Evolutionary conservation across 2,113 vertebrate genomes (phyloP).

Genomic region (Periophthalmus modestus): DNA sequence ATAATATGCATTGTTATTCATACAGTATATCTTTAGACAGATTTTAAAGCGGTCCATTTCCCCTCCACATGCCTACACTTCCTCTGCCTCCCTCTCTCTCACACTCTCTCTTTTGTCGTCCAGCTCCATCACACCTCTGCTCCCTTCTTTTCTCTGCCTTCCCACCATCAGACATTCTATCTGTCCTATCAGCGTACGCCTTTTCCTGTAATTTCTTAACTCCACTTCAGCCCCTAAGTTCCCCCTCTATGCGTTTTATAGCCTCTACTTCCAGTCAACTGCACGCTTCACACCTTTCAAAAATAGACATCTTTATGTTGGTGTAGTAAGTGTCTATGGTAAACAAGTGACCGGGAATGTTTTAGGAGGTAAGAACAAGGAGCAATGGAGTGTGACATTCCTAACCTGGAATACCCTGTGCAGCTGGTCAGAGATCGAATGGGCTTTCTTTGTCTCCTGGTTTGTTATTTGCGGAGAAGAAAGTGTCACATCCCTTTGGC

Average conservation of each 20-base stretch:
- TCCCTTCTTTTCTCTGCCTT: conserved; percentile 59
- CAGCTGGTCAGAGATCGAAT: conserved; percentile 44
- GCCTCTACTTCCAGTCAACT: conserved; percentile 41
- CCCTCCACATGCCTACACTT: conserved; percentile 45
- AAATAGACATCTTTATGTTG: conserved; percentile 57
- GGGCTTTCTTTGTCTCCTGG: conserved; percentile 53
- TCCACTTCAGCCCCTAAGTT: conserved; percentile 36
- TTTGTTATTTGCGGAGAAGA: conserved; percentile 64
- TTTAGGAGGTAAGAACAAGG: conserved; percentile 15
- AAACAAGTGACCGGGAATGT: conserved; percentile 8
- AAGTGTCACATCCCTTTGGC: conserved; percentile 17
- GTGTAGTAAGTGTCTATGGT: conserved; percentile 22
- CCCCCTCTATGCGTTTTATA: conserved; percentile 32
- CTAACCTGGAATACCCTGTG: conserved; percentile 19
- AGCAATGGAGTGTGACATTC: conserved; percentile 20
- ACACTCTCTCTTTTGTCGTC: conserved; percentile 46
- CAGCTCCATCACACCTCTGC: conserved; percentile 59
- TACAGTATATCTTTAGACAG: not conserved
- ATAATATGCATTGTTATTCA: not conserved
- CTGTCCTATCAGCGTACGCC: conserved; percentile 62
- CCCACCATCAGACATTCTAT: conserved; percentile 69
- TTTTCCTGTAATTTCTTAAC: conserved; percentile 54
- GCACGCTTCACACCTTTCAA: conserved; percentile 61
- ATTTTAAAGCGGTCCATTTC: conserved; percentile 7
- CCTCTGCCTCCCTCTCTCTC: conserved; percentile 51